A percentile compares a stretch with the other conserved stretches of the same genome.
phyloP scores from a whole-genome alignment of 2,113 vertebrate genomes.

The Paramisgurnus dabryanus region DNA sequence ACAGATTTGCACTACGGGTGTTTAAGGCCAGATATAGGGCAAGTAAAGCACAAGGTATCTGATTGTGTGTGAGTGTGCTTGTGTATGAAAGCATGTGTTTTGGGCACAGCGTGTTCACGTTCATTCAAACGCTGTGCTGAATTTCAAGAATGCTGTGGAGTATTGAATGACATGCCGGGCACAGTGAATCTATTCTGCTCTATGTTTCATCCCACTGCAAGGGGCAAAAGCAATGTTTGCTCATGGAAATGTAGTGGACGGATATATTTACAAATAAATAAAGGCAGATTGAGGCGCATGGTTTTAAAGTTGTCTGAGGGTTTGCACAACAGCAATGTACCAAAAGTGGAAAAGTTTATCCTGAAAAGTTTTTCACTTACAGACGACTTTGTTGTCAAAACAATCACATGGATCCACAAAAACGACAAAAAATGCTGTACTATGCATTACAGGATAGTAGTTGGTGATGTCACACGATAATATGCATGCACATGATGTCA shows the following conservation, averaged over 20 bases:
- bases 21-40: slow-evolving; percentile 22
- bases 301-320: neutral
- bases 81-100: slow-evolving; percentile 22
- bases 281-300: neutral
- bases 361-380: too few species aligned
- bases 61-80: slow-evolving; percentile 32
- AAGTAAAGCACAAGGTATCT: slow-evolving; percentile 10
- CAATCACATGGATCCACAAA: too few species aligned
- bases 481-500: too few species aligned
- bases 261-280: neutral
- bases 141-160: slow-evolving; percentile 16
- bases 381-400: too few species aligned
- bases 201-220: neutral
- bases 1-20: slow-evolving; percentile 11
- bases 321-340: too few species aligned
- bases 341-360: too few species aligned
- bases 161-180: slow-evolving; percentile 1
- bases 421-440: too few species aligned
- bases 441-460: too few species aligned
- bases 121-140: slow-evolving; percentile 37
- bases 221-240: slow-evolving; percentile 15
- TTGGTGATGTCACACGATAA: too few species aligned
- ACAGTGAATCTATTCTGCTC: neutral
- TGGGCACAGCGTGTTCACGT: slow-evolving; percentile 46
- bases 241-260: slow-evolving; percentile 12